phyloP scores from a whole-genome alignment of 2,888 invertebrate species.

The Aproaerema taeniolella region DNA sequence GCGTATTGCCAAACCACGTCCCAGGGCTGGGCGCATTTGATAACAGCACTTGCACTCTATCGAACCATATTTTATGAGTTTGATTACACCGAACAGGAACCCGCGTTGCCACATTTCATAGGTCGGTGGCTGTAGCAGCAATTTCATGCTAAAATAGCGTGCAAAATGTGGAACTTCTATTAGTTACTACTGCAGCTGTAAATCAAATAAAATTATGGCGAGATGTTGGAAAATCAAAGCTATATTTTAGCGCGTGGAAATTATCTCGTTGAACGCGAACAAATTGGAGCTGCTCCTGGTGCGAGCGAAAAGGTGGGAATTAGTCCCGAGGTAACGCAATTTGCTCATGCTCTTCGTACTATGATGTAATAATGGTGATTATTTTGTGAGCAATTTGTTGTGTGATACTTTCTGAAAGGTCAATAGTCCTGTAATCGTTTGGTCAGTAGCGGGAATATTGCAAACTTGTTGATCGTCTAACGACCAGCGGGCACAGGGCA shows the following conservation, averaged over 20 bases:
- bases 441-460: slow-evolving; percentile 1
- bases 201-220: slow-evolving; percentile 55
- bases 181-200: slow-evolving; percentile 42
- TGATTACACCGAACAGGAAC: slow-evolving; percentile 27
- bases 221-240: slow-evolving; percentile 34
- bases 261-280: slow-evolving; percentile 47
- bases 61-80: slow-evolving; percentile 31
- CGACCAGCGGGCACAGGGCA: no score
- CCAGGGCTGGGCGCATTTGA: background rate
- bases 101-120: slow-evolving; percentile 31
- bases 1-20: slow-evolving; percentile 39
- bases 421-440: background rate
- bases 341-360: no score
- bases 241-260: slow-evolving; percentile 47
- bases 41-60: slow-evolving; percentile 26
- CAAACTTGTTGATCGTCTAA: slow-evolving; percentile 5
- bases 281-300: slow-evolving; percentile 30
- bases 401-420: background rate
- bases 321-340: slow-evolving; percentile 24
- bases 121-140: slow-evolving; percentile 27
- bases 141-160: slow-evolving; percentile 49
- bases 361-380: background rate
- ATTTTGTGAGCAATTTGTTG: no score
- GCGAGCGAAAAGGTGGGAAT: slow-evolving; percentile 31
- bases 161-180: slow-evolving; percentile 43